Base-by-base conservation (phyloP, 2,797 vertebrate genomes). In the Sylvilagus floridanus region DNA sequence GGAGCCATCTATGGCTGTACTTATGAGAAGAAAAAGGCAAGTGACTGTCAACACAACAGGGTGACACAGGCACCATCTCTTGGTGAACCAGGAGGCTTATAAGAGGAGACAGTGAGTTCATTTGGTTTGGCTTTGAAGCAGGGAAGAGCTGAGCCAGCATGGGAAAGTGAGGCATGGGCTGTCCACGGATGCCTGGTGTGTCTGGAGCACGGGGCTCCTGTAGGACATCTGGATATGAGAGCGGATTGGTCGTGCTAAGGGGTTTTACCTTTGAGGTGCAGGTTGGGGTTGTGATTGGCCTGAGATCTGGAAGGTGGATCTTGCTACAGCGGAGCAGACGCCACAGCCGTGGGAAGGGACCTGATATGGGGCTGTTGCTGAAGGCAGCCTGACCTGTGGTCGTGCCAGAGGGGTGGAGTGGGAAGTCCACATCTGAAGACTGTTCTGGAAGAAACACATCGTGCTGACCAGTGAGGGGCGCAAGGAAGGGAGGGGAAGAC, bases 51-150 rank as follows among this genome's bases (percentile, higher is more conserved):
- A 37, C 11, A 0, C 68, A 37, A 57, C 62, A 4, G 17, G 17
- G 12, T 3, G 37, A 9, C 4, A 2, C 2, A 42, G 10, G 42
- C 9, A 5, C 52, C n/a, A 47, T 5, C 28, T 1, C 1, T 14
- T 28, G 30, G 6, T 11, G 35, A 13, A 3, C 4, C 69, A 81
- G 57, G 69, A 32, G 62, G 4, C 26, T 42, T 83, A 47, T 54
- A 26, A 14, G 30, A 60, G n/a, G 69, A 37, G 71, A 10, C 16
- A 19, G 0, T 32, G 66, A 50, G 9, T 19, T 24, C n/a, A 12
- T 37, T 69, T 86, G 12, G 7, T 37, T 42, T 88, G 50, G 26
- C 30, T 57, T 68, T 1, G 4, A 52, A 3, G 17, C 26, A 21
- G n/a, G 24, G 13, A 47, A n/a, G 32, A 30, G 63, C 5, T 42